Conservation (phyloP, 2,797 vertebrate species). For the Macroramphosus scolopax region DNA sequence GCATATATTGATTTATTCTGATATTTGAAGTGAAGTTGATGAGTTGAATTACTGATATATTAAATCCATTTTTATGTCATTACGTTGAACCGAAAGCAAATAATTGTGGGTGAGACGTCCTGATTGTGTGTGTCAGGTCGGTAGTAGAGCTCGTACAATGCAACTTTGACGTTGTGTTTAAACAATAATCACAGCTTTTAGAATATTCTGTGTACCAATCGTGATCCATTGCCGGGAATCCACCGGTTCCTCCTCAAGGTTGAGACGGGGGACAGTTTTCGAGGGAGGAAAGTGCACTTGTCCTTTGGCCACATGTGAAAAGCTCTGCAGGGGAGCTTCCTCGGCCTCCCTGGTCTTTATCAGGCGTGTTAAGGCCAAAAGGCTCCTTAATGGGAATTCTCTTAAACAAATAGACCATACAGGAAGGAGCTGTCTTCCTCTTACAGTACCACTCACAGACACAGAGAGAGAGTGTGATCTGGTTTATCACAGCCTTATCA, state of each 20-base stretch:
- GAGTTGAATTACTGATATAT: no score
- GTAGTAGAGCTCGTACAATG: no score
- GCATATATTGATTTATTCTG: background rate
- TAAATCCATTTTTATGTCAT: no score
- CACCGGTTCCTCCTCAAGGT: constrained; percentile 44
- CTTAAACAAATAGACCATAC: constrained; percentile 73
- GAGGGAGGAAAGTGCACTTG: constrained; percentile 66
- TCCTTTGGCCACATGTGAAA: constrained; percentile 76
- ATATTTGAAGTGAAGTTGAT: no score
- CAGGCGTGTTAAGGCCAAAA: constrained; percentile 78
- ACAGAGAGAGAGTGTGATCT: constrained; percentile 32
- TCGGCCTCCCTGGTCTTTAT: constrained; percentile 70
- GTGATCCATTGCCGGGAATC: no score
- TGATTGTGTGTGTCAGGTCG: no score
- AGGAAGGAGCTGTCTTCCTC: constrained; percentile 59
- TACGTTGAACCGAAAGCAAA: no score
- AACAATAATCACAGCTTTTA: no score
- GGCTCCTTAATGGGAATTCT: constrained; percentile 68
- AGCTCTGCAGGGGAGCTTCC: constrained; percentile 78
- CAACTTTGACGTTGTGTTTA: no score
- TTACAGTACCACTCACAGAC: constrained; percentile 23
- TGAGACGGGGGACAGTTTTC: constrained; percentile 25
- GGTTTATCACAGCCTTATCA: constrained; percentile 55
- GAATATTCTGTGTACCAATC: no score
- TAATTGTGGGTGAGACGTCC: no score